Conservation (phyloP, 2,113 vertebrate genomes). For the Hirundichthys speculiger region DNA sequence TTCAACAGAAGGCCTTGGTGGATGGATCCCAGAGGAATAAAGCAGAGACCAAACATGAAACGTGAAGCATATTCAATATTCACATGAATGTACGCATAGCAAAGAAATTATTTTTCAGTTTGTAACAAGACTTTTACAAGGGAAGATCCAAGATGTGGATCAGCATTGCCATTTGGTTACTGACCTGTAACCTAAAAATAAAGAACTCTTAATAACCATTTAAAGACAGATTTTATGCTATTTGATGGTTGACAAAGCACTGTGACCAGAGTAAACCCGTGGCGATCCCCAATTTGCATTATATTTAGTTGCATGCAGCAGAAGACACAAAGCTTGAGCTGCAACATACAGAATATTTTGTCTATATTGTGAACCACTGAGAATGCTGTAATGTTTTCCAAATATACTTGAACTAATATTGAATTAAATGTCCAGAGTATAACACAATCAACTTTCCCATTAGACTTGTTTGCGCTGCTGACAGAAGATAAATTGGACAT, state of each 20-base stretch:
- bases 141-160: no score
- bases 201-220: not conserved
- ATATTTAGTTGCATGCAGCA: constrained; percentile 38
- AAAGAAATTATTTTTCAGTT: constrained; percentile 1
- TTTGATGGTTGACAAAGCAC: constrained; percentile 2
- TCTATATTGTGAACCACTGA: constrained; percentile 20
- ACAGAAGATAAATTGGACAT: constrained; percentile 11
- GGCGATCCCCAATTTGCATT: no score
- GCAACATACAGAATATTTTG: not conserved
- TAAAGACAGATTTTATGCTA: not conserved
- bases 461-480: constrained; percentile 3
- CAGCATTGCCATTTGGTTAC: not conserved
- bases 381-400: constrained; percentile 9
- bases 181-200: not conserved
- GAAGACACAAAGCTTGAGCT: constrained; percentile 13
- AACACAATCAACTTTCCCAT: not conserved
- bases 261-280: no score
- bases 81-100: constrained; percentile 6
- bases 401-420: constrained; percentile 7
- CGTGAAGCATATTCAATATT: constrained; percentile 26
- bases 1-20: constrained; percentile 34
- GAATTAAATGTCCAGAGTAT: constrained; percentile 29
- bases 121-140: no score
- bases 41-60: constrained; percentile 12
- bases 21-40: constrained; percentile 35